Evolutionary conservation across 2,113 vertebrate species (phyloP).

Genomic region (Tympanuchus pallidicinctus): DNA sequence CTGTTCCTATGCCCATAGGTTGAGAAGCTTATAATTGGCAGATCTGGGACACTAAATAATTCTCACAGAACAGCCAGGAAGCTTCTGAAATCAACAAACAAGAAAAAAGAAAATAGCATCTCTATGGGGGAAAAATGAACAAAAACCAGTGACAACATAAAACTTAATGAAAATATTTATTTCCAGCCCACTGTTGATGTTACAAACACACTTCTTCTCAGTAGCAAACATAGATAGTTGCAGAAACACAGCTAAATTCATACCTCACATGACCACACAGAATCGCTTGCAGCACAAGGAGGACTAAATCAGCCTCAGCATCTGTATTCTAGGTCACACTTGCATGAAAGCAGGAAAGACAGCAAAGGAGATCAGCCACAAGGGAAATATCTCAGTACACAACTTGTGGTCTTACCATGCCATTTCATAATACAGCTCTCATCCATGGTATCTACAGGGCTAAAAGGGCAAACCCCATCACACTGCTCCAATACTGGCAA

Average conservation of each 20-base stretch:
- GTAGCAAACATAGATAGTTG: background rate
- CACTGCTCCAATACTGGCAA: background rate
- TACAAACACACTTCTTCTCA: background rate
- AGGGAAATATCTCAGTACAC: background rate
- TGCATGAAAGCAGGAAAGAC: background rate
- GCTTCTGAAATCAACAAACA: slow-evolving; percentile 34
- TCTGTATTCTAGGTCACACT: background rate
- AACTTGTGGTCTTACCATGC: background rate
- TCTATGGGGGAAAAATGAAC: background rate
- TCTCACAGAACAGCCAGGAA: slow-evolving; percentile 8
- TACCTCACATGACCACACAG: background rate
- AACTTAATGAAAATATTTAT: background rate
- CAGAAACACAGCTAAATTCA: background rate
- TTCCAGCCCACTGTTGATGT: background rate
- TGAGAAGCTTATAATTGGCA: slow-evolving; percentile 44
- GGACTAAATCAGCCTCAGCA: background rate
- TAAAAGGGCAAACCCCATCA: background rate
- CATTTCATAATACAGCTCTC: background rate
- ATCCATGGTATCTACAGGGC: fast-evolving
- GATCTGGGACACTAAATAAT: slow-evolving; percentile 61
- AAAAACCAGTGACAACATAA: background rate
- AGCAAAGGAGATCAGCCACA: slow-evolving; percentile 25
- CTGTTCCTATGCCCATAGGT: slow-evolving; percentile 7
- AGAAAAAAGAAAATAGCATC: background rate
- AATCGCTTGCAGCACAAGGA: background rate